phyloP scores from a whole-genome alignment of 2,797 vertebrate genomes.

The Mus minutoides region DNA sequence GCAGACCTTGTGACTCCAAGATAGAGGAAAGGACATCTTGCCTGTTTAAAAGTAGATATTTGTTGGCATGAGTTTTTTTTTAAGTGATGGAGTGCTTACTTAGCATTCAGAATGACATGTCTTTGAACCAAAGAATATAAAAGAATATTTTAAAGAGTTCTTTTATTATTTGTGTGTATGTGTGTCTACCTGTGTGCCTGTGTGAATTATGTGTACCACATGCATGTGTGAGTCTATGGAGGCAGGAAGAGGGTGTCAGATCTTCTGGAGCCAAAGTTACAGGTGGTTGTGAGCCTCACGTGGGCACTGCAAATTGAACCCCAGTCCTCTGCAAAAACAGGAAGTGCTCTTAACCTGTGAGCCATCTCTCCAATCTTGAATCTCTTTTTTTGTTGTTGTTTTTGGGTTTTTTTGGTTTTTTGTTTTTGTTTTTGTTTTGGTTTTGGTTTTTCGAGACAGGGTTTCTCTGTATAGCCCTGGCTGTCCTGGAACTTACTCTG shows the following conservation, averaged over 20 bases:
- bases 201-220: background rate
- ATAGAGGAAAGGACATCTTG: background rate
- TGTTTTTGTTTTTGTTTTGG: too few relatives aligned
- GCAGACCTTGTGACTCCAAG: background rate
- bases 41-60: background rate
- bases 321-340: background rate
- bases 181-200: background rate
- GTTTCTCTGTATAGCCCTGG: too few relatives aligned
- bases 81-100: background rate
- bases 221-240: background rate
- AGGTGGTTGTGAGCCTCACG: background rate
- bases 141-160: background rate
- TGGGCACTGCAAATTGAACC: background rate
- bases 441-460: too few relatives aligned
- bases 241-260: background rate
- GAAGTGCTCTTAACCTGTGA: background rate
- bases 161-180: background rate
- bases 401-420: too few relatives aligned
- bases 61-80: background rate
- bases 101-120: background rate
- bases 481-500: too few relatives aligned
- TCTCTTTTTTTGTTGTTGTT: too few relatives aligned
- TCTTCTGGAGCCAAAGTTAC: background rate
- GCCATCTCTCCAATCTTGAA: background rate
- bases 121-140: background rate